phyloP scores from a whole-genome alignment of 2,797 vertebrate species.

The Oreochromis grahami region DNA sequence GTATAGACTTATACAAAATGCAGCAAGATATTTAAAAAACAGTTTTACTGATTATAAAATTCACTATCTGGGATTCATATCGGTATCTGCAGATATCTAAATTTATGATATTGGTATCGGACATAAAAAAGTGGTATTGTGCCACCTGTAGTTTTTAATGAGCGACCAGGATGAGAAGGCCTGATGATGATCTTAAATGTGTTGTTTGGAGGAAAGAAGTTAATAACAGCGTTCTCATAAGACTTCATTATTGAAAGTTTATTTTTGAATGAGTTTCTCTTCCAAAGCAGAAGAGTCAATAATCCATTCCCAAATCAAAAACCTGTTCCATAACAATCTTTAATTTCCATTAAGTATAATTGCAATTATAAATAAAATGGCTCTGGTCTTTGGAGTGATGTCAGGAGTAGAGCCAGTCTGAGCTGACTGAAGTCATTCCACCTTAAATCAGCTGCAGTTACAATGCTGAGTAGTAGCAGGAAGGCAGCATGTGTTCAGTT shows the following conservation, averaged over 20 bases:
- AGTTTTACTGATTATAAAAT: no score
- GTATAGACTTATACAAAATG: no score
- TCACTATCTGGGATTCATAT: no score
- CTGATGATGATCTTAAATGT: not conserved
- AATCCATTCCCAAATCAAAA: not conserved
- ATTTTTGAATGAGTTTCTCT: not conserved
- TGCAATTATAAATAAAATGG: not conserved
- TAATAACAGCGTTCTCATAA: not conserved
- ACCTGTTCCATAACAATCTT: not conserved
- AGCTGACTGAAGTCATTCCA: not conserved
- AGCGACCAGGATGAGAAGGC: no score
- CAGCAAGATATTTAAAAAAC: no score
- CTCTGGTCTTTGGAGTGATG: not conserved
- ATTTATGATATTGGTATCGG: no score
- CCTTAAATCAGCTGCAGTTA: not conserved
- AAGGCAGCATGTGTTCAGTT: not conserved
- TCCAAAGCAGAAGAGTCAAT: not conserved
- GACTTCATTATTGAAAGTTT: not conserved
- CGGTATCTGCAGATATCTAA: no score
- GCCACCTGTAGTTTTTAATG: no score
- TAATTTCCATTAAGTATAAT: not conserved
- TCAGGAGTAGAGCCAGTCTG: not conserved
- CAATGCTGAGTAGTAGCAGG: not conserved
- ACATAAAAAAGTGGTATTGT: no score
- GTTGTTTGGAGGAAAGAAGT: fast-evolving